Conservation (phyloP, 1,140 invertebrate genomes). For the Macrotrachela quadricornifera region DNA sequence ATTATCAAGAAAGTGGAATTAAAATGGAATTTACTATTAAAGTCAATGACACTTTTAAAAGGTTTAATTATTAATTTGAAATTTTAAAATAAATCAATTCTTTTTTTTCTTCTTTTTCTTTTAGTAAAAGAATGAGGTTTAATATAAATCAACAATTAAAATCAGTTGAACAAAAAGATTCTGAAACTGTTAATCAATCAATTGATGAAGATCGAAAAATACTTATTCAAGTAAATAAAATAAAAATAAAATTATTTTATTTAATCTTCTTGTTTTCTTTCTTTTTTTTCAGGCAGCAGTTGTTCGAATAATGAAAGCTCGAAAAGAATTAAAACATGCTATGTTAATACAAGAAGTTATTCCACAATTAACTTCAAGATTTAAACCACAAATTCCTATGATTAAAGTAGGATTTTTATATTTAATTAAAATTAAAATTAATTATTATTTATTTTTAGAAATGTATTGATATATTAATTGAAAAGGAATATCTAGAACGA, state of each 20-base stretch:
- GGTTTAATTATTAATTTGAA: too few species aligned
- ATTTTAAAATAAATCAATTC: too few species aligned
- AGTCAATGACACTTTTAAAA: too few species aligned
- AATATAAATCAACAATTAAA: slow-evolving; percentile 97
- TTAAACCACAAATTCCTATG: slow-evolving; percentile 86
- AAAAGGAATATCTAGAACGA: slow-evolving; percentile 93
- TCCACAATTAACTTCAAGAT: slow-evolving; percentile 73
- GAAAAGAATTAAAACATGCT: slow-evolving; percentile 81
- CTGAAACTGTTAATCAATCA: slow-evolving; percentile 87
- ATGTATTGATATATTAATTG: slow-evolving; percentile 98
- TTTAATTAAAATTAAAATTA: background rate
- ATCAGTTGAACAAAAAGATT: slow-evolving; percentile 81
- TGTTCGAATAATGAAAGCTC: slow-evolving; percentile 97
- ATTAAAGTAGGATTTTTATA: slow-evolving; percentile 52
- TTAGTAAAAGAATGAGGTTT: slow-evolving; percentile 80
- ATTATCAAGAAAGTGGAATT: too few species aligned
- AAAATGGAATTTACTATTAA: too few species aligned
- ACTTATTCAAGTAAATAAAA: slow-evolving; percentile 48
- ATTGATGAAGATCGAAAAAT: slow-evolving; percentile 95
- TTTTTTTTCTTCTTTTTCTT: slow-evolving; percentile 17
- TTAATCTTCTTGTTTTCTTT: too few species aligned
- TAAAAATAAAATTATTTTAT: too few species aligned
- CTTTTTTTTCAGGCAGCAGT: slow-evolving; percentile 48
- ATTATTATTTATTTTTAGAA: slow-evolving; percentile 44
- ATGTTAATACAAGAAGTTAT: slow-evolving; percentile 84